A percentile compares a stretch with the other conserved stretches of the same genome.
Evolutionary conservation across 1,140 invertebrate genomes (phyloP).

Genomic region (Drosophila willistoni): DNA sequence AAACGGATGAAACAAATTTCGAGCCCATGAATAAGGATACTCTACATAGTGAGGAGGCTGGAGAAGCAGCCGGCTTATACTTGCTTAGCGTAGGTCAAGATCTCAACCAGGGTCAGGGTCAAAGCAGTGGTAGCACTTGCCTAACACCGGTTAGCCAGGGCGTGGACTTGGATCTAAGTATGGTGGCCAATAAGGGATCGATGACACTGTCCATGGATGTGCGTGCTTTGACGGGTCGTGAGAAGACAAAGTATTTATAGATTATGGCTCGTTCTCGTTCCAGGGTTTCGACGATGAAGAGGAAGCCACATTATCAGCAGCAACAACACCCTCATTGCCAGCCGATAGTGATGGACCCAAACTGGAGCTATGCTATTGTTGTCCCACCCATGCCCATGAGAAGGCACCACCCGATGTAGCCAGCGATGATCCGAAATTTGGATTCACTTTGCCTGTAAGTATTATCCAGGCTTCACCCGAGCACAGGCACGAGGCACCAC

Average conservation of each 20-base stretch:
- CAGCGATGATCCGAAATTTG: conserved; percentile 59
- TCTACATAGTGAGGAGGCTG: conserved; percentile 73
- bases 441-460: conserved; percentile 56
- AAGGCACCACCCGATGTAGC: conserved; percentile 63
- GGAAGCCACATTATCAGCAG: conserved; percentile 84
- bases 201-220: conserved; percentile 75
- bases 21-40: conserved; percentile 85
- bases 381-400: conserved; percentile 55
- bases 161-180: conserved; percentile 68
- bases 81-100: conserved; percentile 6
- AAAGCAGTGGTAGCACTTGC: conserved; percentile 55
- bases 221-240: conserved; percentile 22
- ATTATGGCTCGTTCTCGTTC: not conserved
- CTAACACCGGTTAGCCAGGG: conserved; percentile 70
- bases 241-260: not conserved
- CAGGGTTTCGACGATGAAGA: conserved; percentile 83
- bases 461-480: conserved; percentile 63
- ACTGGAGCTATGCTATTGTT: conserved; percentile 69
- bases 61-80: conserved; percentile 9
- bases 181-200: conserved; percentile 77
- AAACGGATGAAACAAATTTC: conserved; percentile 29
- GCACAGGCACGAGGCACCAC: conserved; percentile 22
- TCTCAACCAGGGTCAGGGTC: conserved; percentile 51
- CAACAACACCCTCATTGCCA: conserved; percentile 72
- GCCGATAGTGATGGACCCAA: conserved; percentile 59